These are phyloP conservation scores for Drosophila lacteicornis DNA, from an alignment of 1,140 invertebrate genomes.

Conservation along the genomic window DNA sequence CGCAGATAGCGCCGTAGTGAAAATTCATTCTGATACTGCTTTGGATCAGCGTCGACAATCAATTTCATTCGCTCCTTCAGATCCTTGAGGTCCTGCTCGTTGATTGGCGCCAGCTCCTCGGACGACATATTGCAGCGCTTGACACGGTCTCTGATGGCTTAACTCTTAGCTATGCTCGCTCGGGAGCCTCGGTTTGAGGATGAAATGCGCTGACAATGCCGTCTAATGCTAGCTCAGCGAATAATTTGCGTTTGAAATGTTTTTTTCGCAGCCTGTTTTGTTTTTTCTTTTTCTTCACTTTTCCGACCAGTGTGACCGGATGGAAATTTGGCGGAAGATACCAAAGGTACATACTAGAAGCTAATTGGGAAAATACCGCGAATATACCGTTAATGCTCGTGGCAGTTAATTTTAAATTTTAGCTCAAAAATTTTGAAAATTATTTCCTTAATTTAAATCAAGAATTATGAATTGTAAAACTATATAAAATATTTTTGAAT, in stretches of 20 bases:
- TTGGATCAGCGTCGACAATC: conserved; percentile 89
- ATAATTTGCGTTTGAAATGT: conserved; percentile 23
- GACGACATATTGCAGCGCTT: conserved; percentile 73
- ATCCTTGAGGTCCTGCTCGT: conserved; percentile 88
- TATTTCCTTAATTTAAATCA: too few species aligned
- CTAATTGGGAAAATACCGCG: too few species aligned
- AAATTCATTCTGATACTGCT: conserved; percentile 90
- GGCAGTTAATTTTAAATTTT: background rate
- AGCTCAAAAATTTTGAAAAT: background rate
- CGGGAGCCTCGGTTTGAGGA: background rate
- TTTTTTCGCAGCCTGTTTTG: conserved; percentile 37
- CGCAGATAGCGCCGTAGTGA: conserved; percentile 89
- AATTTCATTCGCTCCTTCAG: conserved; percentile 89
- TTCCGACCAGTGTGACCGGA: conserved; percentile 20
- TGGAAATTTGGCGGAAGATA: background rate
- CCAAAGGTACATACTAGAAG: background rate
- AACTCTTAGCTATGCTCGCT: background rate
- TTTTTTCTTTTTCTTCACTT: conserved; percentile 25
- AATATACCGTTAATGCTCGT: background rate
- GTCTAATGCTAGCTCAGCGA: background rate
- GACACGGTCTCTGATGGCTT: background rate
- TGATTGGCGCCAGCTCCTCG: conserved; percentile 86
- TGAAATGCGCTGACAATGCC: conserved; percentile 28
- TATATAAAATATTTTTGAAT: too few species aligned
- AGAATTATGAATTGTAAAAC: too few species aligned